Conservation (phyloP, 1,140 invertebrate species). For the Manduca sexta region DNA sequence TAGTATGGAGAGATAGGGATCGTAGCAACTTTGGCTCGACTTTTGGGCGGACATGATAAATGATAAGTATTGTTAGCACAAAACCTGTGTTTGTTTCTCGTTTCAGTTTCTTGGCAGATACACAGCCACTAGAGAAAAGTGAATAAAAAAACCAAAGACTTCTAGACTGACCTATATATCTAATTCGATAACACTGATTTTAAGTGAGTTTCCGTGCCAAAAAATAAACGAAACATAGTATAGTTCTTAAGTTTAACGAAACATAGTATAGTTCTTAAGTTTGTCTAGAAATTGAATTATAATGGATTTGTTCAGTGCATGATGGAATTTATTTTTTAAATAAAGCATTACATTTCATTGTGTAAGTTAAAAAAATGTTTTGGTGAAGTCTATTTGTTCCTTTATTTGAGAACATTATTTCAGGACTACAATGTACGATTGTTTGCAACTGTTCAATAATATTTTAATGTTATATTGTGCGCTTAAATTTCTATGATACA, state of each 20-base stretch:
- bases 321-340: no score
- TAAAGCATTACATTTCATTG: no score
- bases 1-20: constrained; percentile 10
- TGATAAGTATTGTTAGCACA: constrained; percentile 25
- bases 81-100: constrained; percentile 29
- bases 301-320: no score
- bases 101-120: constrained; percentile 15
- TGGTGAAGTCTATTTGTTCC: no score
- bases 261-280: no score
- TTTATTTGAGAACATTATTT: no score
- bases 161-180: constrained; percentile 22
- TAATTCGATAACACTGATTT: constrained; percentile 10
- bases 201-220: not conserved
- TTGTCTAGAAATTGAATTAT: no score
- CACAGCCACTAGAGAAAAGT: not conserved
- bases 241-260: not conserved
- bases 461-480: not conserved
- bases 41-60: constrained; percentile 26
- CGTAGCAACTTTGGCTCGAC: constrained; percentile 12
- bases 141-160: constrained; percentile 5
- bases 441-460: no score
- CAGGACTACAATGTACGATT: no score
- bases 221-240: constrained; percentile 4
- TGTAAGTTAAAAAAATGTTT: no score
- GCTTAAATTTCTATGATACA: no score